Percentiles rank a stretch among this genome's conserved stretches.
Conservation (phyloP, 2,113 vertebrate genomes). For the Hylia prasina region DNA sequence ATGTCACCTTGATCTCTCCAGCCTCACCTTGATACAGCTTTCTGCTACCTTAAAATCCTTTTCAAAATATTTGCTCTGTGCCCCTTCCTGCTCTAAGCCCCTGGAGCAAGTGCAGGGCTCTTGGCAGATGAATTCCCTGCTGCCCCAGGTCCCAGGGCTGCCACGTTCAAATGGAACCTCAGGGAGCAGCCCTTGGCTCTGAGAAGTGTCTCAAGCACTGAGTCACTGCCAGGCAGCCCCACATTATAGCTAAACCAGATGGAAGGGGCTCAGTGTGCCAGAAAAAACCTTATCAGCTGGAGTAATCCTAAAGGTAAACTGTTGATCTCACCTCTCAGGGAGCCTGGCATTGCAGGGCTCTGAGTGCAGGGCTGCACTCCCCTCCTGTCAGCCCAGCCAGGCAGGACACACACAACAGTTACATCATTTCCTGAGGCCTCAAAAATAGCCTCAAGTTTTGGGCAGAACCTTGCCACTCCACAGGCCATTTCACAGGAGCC, state of each 20-base stretch:
- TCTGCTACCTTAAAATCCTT: neutral
- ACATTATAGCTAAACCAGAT: rapidly evolving
- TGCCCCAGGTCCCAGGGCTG: neutral
- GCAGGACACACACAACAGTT: rapidly evolving
- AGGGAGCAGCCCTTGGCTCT: neutral
- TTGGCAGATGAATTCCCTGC: neutral
- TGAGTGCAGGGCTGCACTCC: neutral
- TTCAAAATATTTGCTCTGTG: neutral
- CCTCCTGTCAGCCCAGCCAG: neutral
- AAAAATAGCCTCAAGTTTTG: neutral
- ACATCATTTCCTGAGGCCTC: constrained; percentile 2
- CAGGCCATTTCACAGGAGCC: rapidly evolving
- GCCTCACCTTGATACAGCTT: neutral
- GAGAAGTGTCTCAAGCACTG: neutral
- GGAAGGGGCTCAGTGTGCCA: neutral
- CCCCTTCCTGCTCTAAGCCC: neutral
- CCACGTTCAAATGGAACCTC: neutral
- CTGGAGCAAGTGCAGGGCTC: neutral
- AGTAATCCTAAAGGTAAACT: neutral
- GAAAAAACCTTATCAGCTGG: neutral
- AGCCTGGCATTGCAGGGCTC: neutral
- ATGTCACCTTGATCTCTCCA: neutral
- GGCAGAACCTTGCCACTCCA: neutral
- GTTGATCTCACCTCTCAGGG: neutral
- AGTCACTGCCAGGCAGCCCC: neutral